These are phyloP conservation scores for Phengaris alcon DNA, from an alignment of 2,888 invertebrate species.

Conservation along the genomic window DNA sequence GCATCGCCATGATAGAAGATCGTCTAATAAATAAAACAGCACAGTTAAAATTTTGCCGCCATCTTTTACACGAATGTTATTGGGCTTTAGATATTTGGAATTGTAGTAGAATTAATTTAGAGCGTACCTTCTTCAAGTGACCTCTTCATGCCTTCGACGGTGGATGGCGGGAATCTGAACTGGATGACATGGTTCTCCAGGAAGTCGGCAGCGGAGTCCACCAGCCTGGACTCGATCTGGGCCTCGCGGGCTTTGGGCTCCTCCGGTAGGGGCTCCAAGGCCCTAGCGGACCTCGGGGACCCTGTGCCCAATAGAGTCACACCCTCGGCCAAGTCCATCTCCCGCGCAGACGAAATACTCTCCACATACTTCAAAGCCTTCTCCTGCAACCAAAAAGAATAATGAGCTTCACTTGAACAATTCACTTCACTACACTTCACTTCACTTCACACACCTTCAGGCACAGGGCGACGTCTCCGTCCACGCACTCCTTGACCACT, in stretches of 20 bases:
- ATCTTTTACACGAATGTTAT: too few species aligned
- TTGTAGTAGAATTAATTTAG: neutral
- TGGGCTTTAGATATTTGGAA: too few species aligned
- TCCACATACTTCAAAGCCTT: conserved; percentile 86
- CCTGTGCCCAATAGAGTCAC: conserved; percentile 75
- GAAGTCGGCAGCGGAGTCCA: conserved; percentile 88
- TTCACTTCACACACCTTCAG: conserved; percentile 79
- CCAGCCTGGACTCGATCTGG: conserved; percentile 85
- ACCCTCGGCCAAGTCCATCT: conserved; percentile 80
- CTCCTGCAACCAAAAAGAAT: conserved; percentile 81
- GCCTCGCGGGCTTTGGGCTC: conserved; percentile 86
- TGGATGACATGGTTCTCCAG: conserved; percentile 89
- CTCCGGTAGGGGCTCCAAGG: conserved; percentile 82
- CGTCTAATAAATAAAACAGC: neutral
- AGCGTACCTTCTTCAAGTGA: conserved; percentile 88
- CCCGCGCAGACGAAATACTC: conserved; percentile 71
- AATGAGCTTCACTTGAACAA: conserved; percentile 44
- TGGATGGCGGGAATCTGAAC: conserved; percentile 86
- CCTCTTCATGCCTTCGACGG: conserved; percentile 86
- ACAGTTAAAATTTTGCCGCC: too few species aligned
- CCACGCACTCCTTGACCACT: conserved; percentile 85
- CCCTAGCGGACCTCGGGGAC: conserved; percentile 79
- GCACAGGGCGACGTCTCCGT: conserved; percentile 84
- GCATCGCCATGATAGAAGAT: too few species aligned
- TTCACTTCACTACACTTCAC: conserved; percentile 45